Evolutionary conservation across 2,888 invertebrate species (phyloP).

Genomic region (Diaperis boleti): DNA sequence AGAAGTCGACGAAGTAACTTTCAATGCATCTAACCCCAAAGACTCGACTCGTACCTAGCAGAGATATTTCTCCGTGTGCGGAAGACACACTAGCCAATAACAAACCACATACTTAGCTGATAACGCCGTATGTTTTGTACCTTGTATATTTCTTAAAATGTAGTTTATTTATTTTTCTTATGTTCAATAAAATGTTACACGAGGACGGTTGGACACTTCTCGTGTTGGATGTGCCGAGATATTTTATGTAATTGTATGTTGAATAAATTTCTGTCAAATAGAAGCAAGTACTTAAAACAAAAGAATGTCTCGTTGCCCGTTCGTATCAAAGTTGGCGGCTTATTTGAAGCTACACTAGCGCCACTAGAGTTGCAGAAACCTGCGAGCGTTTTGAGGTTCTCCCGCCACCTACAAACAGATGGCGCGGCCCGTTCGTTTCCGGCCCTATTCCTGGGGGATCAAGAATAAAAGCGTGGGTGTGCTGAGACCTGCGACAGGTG

Average conservation of each 20-base stretch:
- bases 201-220: too few relatives aligned
- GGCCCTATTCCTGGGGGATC: too few relatives aligned
- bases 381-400: background rate
- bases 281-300: too few relatives aligned
- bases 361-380: too few relatives aligned
- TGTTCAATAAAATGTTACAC: too few relatives aligned
- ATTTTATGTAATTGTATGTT: too few relatives aligned
- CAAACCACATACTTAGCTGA: constrained; percentile 21
- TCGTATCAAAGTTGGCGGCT: too few relatives aligned
- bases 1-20: constrained; percentile 8
- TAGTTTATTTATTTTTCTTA: constrained; percentile 36
- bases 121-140: constrained; percentile 35
- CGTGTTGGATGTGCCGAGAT: too few relatives aligned
- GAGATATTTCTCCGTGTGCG: constrained; percentile 34
- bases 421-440: background rate
- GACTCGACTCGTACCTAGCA: constrained; percentile 35
- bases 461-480: too few relatives aligned
- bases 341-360: too few relatives aligned
- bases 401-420: background rate
- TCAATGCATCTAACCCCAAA: constrained; percentile 11
- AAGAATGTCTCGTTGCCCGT: too few relatives aligned
- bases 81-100: constrained; percentile 30
- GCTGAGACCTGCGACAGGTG: constrained; percentile 16
- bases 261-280: constrained; percentile 1
- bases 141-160: constrained; percentile 30